Evolutionary conservation across 2,113 vertebrate genomes (phyloP).

Genomic region (Malurus melanocephalus): DNA sequence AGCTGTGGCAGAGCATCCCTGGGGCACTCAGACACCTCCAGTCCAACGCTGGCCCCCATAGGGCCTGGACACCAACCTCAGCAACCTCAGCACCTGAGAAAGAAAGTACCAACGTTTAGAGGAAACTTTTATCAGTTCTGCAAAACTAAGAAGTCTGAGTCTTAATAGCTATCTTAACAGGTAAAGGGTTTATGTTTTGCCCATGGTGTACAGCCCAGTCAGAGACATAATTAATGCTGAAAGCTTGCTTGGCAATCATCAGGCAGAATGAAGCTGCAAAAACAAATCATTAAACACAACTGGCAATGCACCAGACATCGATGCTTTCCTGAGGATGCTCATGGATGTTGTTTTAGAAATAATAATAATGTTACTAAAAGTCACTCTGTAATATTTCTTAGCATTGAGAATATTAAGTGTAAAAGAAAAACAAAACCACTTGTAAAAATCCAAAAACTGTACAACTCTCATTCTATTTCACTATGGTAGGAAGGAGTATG

Average conservation of each 20-base stretch:
- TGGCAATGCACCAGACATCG: neutral
- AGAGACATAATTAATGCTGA: slow-evolving; percentile 27
- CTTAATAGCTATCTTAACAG: neutral
- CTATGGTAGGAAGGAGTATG: neutral
- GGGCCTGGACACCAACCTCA: neutral
- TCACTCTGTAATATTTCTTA: neutral
- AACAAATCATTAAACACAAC: slow-evolving; percentile 24
- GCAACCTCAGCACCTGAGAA: slow-evolving; percentile 46
- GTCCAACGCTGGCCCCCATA: slow-evolving; percentile 19
- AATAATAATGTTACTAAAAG: neutral
- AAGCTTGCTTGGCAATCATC: slow-evolving; percentile 15
- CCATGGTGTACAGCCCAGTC: neutral
- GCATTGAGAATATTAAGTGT: neutral
- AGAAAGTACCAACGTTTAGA: slow-evolving; percentile 24
- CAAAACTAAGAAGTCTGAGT: neutral
- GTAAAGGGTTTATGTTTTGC: neutral
- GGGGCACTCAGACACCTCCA: slow-evolving; percentile 34
- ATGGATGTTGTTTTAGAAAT: neutral
- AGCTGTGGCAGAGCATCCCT: slow-evolving; percentile 27
- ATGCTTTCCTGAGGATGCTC: neutral
- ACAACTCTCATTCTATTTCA: neutral
- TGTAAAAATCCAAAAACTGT: neutral
- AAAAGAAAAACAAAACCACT: neutral
- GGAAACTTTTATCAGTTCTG: neutral
- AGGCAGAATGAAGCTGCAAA: neutral